Evolutionary conservation across 2,888 invertebrate species (phyloP).

Genomic region (Nectonema munidae): DNA sequence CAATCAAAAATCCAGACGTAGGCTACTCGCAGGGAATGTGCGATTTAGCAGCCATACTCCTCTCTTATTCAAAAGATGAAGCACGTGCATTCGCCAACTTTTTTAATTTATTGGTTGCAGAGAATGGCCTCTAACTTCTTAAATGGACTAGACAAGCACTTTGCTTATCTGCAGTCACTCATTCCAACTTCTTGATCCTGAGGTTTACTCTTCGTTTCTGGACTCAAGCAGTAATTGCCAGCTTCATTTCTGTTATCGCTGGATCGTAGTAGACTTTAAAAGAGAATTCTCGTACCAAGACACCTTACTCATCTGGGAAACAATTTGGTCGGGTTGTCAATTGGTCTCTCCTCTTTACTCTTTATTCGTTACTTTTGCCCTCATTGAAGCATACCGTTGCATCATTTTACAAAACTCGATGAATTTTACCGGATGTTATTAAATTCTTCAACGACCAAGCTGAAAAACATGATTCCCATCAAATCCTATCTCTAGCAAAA

Average conservation of each 20-base stretch:
- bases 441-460: constrained; percentile 96
- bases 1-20: constrained; percentile 59
- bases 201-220: constrained; percentile 70
- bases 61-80: constrained; percentile 68
- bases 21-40: constrained; percentile 97
- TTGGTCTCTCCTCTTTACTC: constrained; percentile 59
- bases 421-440: constrained; percentile 89
- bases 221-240: constrained; percentile 78
- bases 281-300: constrained; percentile 63
- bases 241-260: constrained; percentile 83
- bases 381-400: constrained; percentile 63
- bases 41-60: constrained; percentile 57
- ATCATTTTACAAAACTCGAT: constrained; percentile 72
- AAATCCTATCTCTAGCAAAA: constrained; percentile 45
- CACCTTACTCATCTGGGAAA: constrained; percentile 67
- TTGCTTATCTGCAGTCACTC: constrained; percentile 52
- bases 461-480: constrained; percentile 53
- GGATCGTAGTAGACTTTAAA: constrained; percentile 83
- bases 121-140: constrained; percentile 66
- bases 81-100: constrained; percentile 62
- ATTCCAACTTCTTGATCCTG: constrained; percentile 44
- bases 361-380: constrained; percentile 55
- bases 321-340: constrained; percentile 66
- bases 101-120: constrained; percentile 52
- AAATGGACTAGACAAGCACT: constrained; percentile 71